These are phyloP conservation scores for Clivina fossor DNA, from an alignment of 2,888 invertebrate species.

Conservation along the genomic window DNA sequence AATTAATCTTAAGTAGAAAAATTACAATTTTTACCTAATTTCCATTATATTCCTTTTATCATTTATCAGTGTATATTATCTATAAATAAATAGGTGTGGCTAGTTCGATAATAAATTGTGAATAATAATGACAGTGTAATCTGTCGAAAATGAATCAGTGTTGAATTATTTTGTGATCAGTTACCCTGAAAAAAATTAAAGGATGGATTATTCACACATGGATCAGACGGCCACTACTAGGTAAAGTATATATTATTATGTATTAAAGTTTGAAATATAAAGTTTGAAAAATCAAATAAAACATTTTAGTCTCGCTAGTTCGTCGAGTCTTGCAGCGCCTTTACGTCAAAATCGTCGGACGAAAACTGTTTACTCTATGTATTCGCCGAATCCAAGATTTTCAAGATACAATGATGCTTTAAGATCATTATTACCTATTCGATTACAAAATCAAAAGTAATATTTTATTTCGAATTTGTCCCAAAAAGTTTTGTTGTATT, in stretches of 20 bases:
- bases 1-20: slow-evolving; percentile 26
- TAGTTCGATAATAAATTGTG: slow-evolving; percentile 12
- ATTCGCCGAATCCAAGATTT: slow-evolving; percentile 20
- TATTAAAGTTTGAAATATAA: neutral
- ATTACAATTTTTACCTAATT: slow-evolving; percentile 4
- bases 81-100: slow-evolving; percentile 20
- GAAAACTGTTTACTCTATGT: slow-evolving; percentile 18
- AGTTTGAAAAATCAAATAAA: too few species aligned
- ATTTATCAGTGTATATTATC: slow-evolving; percentile 20
- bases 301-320: slow-evolving; percentile 4
- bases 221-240: slow-evolving; percentile 14
- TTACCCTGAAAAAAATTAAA: slow-evolving; percentile 5
- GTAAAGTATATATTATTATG: slow-evolving; percentile 4
- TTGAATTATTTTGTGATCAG: neutral
- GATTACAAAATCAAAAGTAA: slow-evolving; percentile 5
- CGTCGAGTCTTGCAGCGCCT: neutral
- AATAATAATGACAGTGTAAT: slow-evolving; percentile 1
- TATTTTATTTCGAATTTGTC: too few species aligned
- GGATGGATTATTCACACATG: slow-evolving; percentile 18
- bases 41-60: neutral
- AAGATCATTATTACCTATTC: slow-evolving; percentile 14
- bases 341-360: slow-evolving; percentile 14
- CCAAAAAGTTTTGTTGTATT: too few species aligned
- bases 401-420: slow-evolving; percentile 25
- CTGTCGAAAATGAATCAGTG: neutral